Base-by-base conservation (phyloP, 53 echinoderm and acorn worm genomes). In the Luidia sarsii region DNA sequence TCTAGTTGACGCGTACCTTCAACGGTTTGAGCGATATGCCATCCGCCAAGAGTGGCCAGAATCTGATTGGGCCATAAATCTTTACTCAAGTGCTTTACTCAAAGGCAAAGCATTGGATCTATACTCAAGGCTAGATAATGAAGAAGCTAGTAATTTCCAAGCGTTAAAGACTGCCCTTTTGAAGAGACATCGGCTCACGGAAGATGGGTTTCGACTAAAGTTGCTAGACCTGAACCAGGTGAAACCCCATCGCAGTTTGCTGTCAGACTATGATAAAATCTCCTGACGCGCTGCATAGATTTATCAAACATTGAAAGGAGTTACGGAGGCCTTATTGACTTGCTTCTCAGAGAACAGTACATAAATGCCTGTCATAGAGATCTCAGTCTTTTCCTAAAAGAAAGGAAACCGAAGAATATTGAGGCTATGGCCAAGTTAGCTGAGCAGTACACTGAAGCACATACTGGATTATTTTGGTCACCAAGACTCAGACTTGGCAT, bases 41-140 rank as follows among this genome's bases (percentile, higher is more conserved):
- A 31, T 39, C 6, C 53, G 39, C 21, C 50, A 66, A 53, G 53
- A 36, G 6, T 81, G 81, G 81, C 39, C 63, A 48, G 34, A n/a
- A 45, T 49, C 33, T 13, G 33, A 81, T 39, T 81, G 81, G 81
- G 81, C 81, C 3, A 65, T 66, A 2, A 81, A 66, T 62, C 33
- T 81, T 13, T n/a, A n/a, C n/a, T n/a, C n/a, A n/a, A 67, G 77
- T 49, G 53, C 81, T 37, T 34, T 81, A 9, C 41, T 81, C 11
- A 66, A 53, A 37, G 81, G 81, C 2, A 65, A 81, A 53, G 66
- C 66, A 4, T 67, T 66, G 28, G 52, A 81, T 19, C 35, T 81
- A 2, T 81, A 81, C 39, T 50, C 66, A 0, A 9, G 53, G 7
- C 51, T 81, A n/a, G 23, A 18, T 65, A 22, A 13, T 43, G 51